A percentile compares a stretch with the other conserved stretches of the same genome.
Conservation (phyloP, 35 echinoderm and acorn worm genomes). For the Lytechinus variegatus region DNA sequence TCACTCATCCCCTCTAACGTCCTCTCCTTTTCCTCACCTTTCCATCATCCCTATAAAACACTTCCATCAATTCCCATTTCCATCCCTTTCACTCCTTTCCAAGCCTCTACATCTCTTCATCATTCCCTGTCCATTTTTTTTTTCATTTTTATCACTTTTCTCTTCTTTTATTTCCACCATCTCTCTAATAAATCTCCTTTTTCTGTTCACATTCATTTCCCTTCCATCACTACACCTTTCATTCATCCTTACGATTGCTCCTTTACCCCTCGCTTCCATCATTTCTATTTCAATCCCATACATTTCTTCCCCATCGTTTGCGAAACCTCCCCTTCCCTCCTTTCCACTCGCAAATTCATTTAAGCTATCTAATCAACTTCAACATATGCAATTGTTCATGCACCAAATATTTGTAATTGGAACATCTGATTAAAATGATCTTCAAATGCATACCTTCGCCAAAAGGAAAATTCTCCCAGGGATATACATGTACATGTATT, state of each 20-base stretch:
- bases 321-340: not conserved
- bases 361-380: not conserved
- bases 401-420: not conserved
- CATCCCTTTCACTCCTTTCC: not conserved
- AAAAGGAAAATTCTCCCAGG: not conserved
- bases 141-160: not conserved
- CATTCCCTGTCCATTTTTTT: not conserved
- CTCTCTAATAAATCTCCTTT: too few relatives aligned
- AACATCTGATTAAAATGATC: not conserved
- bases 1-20: too few relatives aligned
- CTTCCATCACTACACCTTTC: too few relatives aligned
- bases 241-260: too few relatives aligned
- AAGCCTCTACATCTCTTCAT: not conserved
- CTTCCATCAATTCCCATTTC: not conserved
- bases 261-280: too few relatives aligned
- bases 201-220: too few relatives aligned
- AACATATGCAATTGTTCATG: not conserved
- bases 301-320: too few relatives aligned
- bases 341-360: not conserved
- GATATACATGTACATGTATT: not conserved
- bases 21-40: not conserved
- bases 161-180: too few relatives aligned
- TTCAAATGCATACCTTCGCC: not conserved
- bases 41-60: not conserved
- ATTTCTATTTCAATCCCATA: too few relatives aligned